Conservation (phyloP, 2,113 vertebrate genomes). For the Seriola dumerili region DNA sequence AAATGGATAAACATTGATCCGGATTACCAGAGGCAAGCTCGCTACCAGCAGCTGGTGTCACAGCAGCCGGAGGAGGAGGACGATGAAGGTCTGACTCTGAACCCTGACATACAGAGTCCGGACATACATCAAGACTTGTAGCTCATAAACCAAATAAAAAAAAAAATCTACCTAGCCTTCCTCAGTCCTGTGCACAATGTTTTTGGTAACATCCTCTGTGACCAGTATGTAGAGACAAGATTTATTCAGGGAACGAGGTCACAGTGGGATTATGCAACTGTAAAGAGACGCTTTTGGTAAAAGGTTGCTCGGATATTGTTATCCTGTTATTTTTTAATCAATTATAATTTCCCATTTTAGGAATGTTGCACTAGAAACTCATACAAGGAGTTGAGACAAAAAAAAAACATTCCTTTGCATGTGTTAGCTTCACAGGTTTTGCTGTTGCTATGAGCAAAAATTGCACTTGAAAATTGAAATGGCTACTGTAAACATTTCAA, state of each 20-base stretch:
- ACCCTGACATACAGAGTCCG: slow-evolving; percentile 62
- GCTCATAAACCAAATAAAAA: slow-evolving; percentile 59
- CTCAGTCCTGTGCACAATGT: slow-evolving; percentile 71
- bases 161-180: slow-evolving; percentile 53
- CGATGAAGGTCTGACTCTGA: slow-evolving; percentile 57
- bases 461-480: slow-evolving; percentile 74
- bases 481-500: slow-evolving; percentile 52
- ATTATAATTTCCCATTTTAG: slow-evolving; percentile 57
- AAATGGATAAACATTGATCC: slow-evolving; percentile 99
- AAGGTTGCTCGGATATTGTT: slow-evolving; percentile 57
- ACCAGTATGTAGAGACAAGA: slow-evolving; percentile 59
- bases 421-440: slow-evolving; percentile 56
- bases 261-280: slow-evolving; percentile 81
- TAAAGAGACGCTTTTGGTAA: slow-evolving; percentile 68
- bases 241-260: slow-evolving; percentile 81
- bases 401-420: slow-evolving; percentile 61
- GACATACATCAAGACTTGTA: slow-evolving; percentile 81
- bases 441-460: slow-evolving; percentile 53
- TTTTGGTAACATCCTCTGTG: slow-evolving; percentile 52
- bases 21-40: slow-evolving; percentile 90
- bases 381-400: slow-evolving; percentile 42
- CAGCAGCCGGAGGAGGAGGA: slow-evolving; percentile 82
- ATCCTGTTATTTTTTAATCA: slow-evolving; percentile 56
- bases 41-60: slow-evolving; percentile 92
- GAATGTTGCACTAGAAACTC: slow-evolving; percentile 71